Evolutionary conservation across 1,140 invertebrate genomes (phyloP).

Genomic region (Zaprionus nigranus): DNA sequence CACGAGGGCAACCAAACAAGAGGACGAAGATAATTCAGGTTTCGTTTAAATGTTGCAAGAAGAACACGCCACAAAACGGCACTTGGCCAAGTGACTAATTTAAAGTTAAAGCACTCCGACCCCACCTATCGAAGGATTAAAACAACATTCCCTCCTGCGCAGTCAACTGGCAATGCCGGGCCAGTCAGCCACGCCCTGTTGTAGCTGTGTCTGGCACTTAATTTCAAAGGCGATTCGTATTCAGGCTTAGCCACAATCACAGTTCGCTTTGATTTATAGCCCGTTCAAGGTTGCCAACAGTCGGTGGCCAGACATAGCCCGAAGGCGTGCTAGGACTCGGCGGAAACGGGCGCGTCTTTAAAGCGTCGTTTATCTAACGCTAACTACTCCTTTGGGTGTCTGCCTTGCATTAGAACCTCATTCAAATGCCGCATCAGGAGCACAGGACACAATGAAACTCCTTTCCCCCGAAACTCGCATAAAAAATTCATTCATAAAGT

Average conservation of each 20-base stretch:
- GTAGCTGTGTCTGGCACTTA: conserved; percentile 19
- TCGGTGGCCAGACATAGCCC: not conserved
- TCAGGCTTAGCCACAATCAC: conserved; percentile 7
- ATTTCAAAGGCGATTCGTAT: conserved; percentile 5
- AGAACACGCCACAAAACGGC: not conserved
- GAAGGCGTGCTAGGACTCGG: conserved; percentile 21
- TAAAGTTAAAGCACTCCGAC: conserved; percentile 22
- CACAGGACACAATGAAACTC: conserved; percentile 33
- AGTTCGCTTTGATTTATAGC: conserved; percentile 58
- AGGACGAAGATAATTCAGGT: not conserved
- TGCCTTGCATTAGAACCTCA: conserved; percentile 61
- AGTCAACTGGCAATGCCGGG: not conserved
- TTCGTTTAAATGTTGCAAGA: not conserved
- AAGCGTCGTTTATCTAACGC: conserved; percentile 71
- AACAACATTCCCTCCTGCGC: not conserved
- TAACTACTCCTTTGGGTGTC: conserved; percentile 81
- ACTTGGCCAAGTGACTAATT: not conserved
- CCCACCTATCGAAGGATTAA: conserved; percentile 27
- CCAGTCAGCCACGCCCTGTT: not conserved
- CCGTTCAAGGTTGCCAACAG: conserved; percentile 28
- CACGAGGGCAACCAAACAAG: not conserved
- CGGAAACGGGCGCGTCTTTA: conserved; percentile 48
- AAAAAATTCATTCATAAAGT: conserved; percentile 80
- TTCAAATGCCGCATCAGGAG: conserved; percentile 42
- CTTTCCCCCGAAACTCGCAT: conserved; percentile 29